Conservation (phyloP, 1,140 invertebrate species). For the Drosophila mauritiana region DNA sequence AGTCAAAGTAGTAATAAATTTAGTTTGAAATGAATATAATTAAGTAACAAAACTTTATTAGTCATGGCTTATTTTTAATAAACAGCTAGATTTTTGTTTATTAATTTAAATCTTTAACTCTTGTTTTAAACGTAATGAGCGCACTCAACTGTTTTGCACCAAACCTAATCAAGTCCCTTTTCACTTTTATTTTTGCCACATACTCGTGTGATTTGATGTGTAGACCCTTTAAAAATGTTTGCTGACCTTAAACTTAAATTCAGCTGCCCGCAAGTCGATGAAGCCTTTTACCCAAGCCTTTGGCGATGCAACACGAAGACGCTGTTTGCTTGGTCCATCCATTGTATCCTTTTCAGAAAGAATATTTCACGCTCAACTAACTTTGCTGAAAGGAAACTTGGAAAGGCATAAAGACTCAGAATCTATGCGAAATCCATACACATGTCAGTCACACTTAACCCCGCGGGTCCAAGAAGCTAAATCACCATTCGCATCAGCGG, state of each 20-base stretch:
- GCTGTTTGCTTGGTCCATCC: not conserved
- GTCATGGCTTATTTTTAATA: too few species aligned
- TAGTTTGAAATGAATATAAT: too few species aligned
- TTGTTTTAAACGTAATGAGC: too few species aligned
- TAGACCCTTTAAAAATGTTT: not conserved
- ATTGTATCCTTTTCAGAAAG: conserved; percentile 34
- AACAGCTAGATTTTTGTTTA: too few species aligned
- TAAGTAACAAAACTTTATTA: too few species aligned
- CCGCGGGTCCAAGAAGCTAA: conserved; percentile 40
- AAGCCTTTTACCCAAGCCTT: not conserved
- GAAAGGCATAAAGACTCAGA: conserved; percentile 39
- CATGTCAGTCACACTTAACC: conserved; percentile 82
- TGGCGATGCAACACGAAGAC: not conserved
- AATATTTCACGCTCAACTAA: conserved; percentile 77
- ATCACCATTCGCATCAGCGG: conserved; percentile 13
- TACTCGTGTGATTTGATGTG: not conserved
- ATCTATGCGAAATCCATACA: conserved; percentile 70
- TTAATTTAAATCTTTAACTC: too few species aligned
- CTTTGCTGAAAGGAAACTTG: conserved; percentile 56
- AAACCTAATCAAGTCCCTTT: too few species aligned
- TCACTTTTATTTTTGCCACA: too few species aligned
- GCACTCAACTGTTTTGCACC: too few species aligned
- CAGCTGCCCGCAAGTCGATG: conserved; percentile 14
- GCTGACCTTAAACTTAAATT: conserved; percentile 12
- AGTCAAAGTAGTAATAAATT: not conserved